Conservation (phyloP, 2,888 invertebrate genomes). For the Sminthurinus aureus region DNA sequence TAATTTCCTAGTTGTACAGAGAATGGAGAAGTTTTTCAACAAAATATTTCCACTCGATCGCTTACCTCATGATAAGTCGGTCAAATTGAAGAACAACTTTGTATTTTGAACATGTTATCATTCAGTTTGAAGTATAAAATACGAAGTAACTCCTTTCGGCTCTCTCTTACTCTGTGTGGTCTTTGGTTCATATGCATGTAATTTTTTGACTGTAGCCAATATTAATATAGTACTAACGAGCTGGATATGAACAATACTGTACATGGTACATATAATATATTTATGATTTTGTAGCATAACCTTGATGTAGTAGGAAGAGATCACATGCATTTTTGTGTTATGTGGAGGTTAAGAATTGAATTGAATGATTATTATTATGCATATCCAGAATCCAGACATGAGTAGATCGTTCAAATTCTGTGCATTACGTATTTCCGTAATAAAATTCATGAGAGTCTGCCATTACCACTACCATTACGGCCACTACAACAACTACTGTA, state of each 20-base stretch:
- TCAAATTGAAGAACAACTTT: conserved; percentile 25
- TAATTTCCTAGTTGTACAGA: background rate
- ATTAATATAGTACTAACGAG: no score
- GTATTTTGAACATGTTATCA: background rate
- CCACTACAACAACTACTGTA: no score
- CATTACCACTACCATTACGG: background rate
- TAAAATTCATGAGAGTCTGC: conserved; percentile 27
- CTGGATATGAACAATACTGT: no score
- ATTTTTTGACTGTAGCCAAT: background rate
- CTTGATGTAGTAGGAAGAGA: background rate
- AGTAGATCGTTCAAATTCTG: background rate
- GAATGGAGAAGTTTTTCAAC: conserved; percentile 10
- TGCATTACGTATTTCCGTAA: conserved; percentile 12
- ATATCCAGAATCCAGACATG: no score
- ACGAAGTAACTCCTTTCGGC: no score
- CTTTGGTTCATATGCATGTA: background rate
- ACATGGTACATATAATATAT: no score
- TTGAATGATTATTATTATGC: no score
- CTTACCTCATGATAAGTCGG: conserved; percentile 27
- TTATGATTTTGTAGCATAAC: background rate
- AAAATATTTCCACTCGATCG: conserved; percentile 38
- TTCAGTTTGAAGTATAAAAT: background rate
- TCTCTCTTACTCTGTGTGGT: conserved; percentile 7
- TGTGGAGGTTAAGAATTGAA: background rate
- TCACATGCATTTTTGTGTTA: background rate